phyloP scores from a whole-genome alignment of 1,140 invertebrate species.

The Tribolium madens region DNA sequence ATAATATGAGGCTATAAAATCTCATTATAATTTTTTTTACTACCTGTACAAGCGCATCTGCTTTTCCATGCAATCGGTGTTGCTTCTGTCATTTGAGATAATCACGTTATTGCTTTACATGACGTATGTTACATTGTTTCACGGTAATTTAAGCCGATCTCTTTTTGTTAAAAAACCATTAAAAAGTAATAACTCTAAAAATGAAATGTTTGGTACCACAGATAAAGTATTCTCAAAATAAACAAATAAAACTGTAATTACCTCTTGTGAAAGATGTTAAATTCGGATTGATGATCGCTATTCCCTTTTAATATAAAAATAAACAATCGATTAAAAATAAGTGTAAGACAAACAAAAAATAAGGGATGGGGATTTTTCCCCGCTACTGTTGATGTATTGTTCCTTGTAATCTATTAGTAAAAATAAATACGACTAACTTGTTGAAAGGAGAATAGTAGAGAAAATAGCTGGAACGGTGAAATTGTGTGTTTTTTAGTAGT shows the following conservation, averaged over 20 bases:
- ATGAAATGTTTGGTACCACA: conserved; percentile 38
- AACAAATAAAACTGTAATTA: conserved; percentile 38
- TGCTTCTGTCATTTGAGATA: conserved; percentile 25
- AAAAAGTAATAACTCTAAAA: conserved; percentile 39
- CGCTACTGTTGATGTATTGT: conserved; percentile 17
- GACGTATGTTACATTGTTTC: conserved; percentile 20
- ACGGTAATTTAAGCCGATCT: conserved; percentile 12
- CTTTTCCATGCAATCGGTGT: conserved; percentile 31
- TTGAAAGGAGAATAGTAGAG: conserved; percentile 39
- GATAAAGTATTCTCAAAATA: conserved; percentile 39
- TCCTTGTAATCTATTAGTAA: conserved; percentile 24
- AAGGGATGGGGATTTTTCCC: not conserved
- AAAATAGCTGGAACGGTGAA: conserved; percentile 33
- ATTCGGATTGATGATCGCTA: conserved; percentile 33
- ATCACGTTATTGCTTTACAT: conserved; percentile 20
- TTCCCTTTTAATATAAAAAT: conserved; percentile 35
- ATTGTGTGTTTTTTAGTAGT: conserved; percentile 26
- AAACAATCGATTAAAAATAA: conserved; percentile 36
- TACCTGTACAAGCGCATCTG: conserved; percentile 40
- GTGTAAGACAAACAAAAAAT: conserved; percentile 15
- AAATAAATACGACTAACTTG: conserved; percentile 36
- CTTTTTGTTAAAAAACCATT: conserved; percentile 18
- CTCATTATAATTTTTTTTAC: conserved; percentile 39
- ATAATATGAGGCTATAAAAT: conserved; percentile 36
- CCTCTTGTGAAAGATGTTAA: conserved; percentile 38